phyloP scores from a whole-genome alignment of 2,888 invertebrate species.

The Anorthoa munda region DNA sequence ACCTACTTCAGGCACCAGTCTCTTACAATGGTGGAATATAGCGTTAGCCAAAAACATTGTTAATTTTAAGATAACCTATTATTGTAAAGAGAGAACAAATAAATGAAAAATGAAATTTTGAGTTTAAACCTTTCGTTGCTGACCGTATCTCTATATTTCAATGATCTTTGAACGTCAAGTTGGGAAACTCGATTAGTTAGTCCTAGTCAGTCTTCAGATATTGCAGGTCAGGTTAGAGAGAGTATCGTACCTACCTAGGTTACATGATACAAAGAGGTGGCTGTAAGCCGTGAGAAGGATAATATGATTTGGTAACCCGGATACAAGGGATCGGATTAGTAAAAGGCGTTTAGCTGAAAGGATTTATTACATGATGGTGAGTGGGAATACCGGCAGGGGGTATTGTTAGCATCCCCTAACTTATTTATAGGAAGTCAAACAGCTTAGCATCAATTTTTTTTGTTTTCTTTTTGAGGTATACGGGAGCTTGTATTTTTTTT shows the following conservation, averaged over 20 bases:
- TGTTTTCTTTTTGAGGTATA: too few species aligned
- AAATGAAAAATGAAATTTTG: too few species aligned
- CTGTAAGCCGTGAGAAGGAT: background rate
- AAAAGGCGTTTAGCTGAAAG: slow-evolving; percentile 5
- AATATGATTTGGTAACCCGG: slow-evolving; percentile 3
- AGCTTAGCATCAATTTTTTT: too few species aligned
- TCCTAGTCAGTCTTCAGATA: background rate
- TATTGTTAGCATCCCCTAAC: background rate
- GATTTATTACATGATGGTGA: slow-evolving; percentile 1
- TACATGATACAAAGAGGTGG: background rate
- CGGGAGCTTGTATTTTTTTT: background rate
- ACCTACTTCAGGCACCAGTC: too few species aligned
- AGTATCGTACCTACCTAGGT: too few species aligned
- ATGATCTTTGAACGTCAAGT: background rate
- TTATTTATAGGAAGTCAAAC: background rate
- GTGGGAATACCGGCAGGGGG: background rate
- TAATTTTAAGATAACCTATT: too few species aligned
- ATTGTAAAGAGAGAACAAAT: too few species aligned
- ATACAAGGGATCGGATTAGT: background rate
- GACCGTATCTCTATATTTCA: too few species aligned
- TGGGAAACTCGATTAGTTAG: background rate
- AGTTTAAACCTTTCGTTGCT: too few species aligned
- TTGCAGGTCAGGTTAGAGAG: background rate
- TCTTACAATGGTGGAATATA: too few species aligned
- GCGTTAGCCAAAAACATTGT: too few species aligned